Base-by-base conservation (phyloP, 2,888 invertebrate species). In the Atrina japonica region DNA sequence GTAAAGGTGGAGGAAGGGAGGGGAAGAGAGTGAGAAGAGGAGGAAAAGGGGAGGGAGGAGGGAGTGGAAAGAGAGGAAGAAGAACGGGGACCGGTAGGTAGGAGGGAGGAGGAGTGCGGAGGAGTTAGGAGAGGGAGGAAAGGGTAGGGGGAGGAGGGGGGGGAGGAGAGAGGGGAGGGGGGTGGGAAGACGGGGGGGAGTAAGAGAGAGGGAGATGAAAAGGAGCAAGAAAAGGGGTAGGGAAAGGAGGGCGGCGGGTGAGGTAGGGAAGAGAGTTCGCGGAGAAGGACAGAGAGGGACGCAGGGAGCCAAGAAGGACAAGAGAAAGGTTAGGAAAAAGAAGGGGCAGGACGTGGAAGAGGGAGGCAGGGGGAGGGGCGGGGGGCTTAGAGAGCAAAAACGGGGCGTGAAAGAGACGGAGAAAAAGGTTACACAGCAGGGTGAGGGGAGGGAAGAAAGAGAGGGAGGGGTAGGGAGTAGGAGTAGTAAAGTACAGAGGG, bases 321-420 rank as follows among this genome's bases (percentile, higher is more conserved):
- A 18, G n/a, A 23, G 14, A 18, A 16, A 18, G 23, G 43, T 9
- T 14, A 18, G 23, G 18, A 23, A 11, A 16, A 16, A 41, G 41
- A 35, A 23, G 30, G 14, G 3, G 41, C 7, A n/a, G 18, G 18
- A 25, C 7, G 23, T 21, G 16, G 41, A 11, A 27, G 29, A 52
- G 63, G 58, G 3, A 49, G 55, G 30, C 27, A 47, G 35, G 5
- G 21, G 58, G 66, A 50, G 16, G 35, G 47, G 25, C 18, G 52
- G 21, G 5, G 41, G 52, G 27, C 21, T 6, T 25, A 49, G 30
- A 61, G 16, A 2, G 56, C 52, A 18, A 23, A 52, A 21, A 63
- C 29, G 1, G 55, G 53, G 2, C 45, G 45, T 1, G 30, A 35
- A 16, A 41, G 59, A 3, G 6, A 55, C 66, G 50, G 18, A 18